phyloP scores from a whole-genome alignment of 2,797 vertebrate species.

The Anguilla megastoma region DNA sequence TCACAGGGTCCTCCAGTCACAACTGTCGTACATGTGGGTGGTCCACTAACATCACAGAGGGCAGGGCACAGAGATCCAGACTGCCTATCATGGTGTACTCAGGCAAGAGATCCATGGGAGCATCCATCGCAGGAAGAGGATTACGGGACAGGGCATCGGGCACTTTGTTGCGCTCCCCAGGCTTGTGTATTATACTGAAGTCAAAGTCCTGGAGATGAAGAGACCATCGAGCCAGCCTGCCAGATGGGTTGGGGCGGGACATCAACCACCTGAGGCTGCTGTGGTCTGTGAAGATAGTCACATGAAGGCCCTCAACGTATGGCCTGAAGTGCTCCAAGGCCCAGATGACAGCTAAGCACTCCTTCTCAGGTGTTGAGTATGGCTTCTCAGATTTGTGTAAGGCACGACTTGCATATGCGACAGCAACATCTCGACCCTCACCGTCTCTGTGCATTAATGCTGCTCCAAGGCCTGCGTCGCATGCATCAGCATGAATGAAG shows the following conservation, averaged over 20 bases:
- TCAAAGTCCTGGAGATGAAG: conserved; percentile 16
- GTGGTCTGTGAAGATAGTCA: conserved; percentile 25
- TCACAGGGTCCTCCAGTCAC: background rate
- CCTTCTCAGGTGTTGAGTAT: conserved; percentile 26
- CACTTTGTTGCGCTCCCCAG: background rate
- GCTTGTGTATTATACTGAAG: conserved; percentile 9
- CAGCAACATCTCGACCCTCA: too few species aligned
- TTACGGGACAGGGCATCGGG: background rate
- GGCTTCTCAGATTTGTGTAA: background rate
- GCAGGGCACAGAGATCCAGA: background rate
- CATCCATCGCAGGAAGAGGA: background rate
- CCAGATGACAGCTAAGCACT: conserved; percentile 9
- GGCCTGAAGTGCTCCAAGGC: conserved; percentile 24
- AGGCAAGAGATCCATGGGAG: background rate
- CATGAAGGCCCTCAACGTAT: background rate
- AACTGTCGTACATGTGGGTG: background rate
- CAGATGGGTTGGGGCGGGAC: background rate
- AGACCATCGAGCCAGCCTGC: background rate
- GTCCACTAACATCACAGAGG: background rate
- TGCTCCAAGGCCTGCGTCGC: too few species aligned
- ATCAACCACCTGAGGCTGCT: conserved; percentile 2
- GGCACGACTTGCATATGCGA: too few species aligned
- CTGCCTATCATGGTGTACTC: background rate
- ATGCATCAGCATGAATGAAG: background rate
- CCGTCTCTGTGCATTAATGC: too few species aligned